Conservation (phyloP, 2,113 vertebrate genomes). For the Agapornis roseicollis region DNA sequence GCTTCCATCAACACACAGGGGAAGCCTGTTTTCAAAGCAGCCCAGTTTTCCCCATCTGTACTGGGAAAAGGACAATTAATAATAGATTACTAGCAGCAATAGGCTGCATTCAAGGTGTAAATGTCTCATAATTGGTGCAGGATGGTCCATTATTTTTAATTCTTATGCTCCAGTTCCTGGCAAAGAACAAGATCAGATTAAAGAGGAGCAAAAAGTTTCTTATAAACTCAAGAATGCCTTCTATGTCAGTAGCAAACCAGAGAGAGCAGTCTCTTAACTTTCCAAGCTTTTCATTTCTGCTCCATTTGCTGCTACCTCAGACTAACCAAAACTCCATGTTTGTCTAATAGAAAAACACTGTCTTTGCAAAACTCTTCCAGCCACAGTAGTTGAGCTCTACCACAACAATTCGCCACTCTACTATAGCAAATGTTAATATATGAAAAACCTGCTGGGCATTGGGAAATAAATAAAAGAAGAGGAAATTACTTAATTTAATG, state of each 20-base stretch:
- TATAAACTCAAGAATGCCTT: not conserved
- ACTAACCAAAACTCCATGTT: conserved; percentile 39
- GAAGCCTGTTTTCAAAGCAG: not conserved
- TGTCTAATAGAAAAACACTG: conserved; percentile 7
- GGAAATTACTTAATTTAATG: conserved; percentile 16
- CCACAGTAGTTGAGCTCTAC: conserved; percentile 29
- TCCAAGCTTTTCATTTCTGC: conserved; percentile 38
- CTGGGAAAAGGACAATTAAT: not conserved
- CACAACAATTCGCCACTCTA: conserved; percentile 14
- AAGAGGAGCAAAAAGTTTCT: not conserved
- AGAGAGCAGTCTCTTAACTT: not conserved
- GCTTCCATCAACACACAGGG: not conserved
- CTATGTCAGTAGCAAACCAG: not conserved
- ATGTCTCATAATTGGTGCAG: not conserved
- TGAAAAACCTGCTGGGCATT: not conserved
- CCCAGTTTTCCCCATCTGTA: fast-evolving
- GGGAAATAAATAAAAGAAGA: not conserved
- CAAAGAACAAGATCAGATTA: not conserved
- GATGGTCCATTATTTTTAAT: not conserved
- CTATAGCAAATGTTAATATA: not conserved
- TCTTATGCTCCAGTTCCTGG: not conserved
- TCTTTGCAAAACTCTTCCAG: conserved; percentile 47
- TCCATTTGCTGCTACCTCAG: conserved; percentile 53
- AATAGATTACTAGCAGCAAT: not conserved
- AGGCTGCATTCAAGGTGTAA: not conserved